These are phyloP conservation scores for Alosa sapidissima DNA, from an alignment of 2,797 vertebrate species.

Conservation along the genomic window DNA sequence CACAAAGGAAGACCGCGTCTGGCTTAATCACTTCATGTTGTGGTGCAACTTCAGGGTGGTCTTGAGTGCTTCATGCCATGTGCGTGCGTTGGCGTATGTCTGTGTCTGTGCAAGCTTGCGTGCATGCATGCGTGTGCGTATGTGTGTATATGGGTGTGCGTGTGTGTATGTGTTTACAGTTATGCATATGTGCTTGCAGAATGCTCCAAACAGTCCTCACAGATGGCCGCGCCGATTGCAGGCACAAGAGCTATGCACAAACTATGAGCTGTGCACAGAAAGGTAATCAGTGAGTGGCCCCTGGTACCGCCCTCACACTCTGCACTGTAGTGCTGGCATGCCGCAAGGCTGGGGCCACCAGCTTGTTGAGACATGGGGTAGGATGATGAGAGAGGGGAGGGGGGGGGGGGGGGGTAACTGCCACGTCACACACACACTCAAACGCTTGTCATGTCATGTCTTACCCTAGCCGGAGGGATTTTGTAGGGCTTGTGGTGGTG, in stretches of 20 bases:
- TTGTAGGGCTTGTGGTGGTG: neutral
- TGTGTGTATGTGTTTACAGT: conserved; percentile 20
- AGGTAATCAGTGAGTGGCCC: neutral
- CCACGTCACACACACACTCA: neutral
- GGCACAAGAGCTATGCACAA: neutral
- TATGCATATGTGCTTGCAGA: neutral
- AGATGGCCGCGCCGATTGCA: neutral
- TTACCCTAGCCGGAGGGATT: neutral
- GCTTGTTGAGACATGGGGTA: neutral
- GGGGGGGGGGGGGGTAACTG: neutral
- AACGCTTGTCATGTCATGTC: neutral
- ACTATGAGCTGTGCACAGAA: neutral
- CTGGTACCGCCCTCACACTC: neutral
- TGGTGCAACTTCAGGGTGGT: neutral
- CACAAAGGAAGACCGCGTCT: neutral
- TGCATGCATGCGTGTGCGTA: neutral
- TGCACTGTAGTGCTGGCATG: neutral
- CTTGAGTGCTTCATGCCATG: neutral
- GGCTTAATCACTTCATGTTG: conserved; percentile 7
- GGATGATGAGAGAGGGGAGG: neutral
- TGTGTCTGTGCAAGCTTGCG: neutral
- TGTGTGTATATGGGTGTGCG: neutral
- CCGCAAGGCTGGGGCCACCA: neutral
- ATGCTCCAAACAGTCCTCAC: neutral
- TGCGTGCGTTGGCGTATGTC: neutral